Percentiles rank a stretch among this genome's conserved stretches.
These are phyloP conservation scores for Icerya purchasi DNA, from an alignment of 2,888 invertebrate species.

Conservation along the genomic window DNA sequence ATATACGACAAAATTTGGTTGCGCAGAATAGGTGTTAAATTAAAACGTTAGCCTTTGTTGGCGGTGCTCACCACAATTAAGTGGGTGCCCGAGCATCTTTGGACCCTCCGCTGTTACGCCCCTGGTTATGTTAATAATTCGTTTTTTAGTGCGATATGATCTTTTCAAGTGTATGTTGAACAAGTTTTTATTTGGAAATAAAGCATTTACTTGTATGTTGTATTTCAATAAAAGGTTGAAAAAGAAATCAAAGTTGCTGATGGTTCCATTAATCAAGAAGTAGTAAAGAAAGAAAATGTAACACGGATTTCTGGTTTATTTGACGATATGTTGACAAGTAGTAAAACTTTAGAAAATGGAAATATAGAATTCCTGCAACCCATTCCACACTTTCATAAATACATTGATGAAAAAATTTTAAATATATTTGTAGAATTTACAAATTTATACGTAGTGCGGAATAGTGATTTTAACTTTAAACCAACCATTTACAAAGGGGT, in stretches of 20 bases:
- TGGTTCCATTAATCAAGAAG: background rate
- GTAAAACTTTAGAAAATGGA: background rate
- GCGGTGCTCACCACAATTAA: too few species aligned
- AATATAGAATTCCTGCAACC: background rate
- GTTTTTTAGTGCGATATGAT: too few species aligned
- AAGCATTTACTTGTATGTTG: too few species aligned
- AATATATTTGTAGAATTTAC: background rate
- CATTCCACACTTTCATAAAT: background rate
- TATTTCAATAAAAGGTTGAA: background rate
- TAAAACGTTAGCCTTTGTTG: too few species aligned
- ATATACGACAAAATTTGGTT: too few species aligned
- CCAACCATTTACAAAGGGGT: background rate
- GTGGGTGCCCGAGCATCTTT: too few species aligned
- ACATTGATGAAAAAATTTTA: background rate
- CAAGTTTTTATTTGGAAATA: too few species aligned
- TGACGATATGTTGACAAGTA: background rate
- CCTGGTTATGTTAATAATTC: too few species aligned
- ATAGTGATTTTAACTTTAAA: background rate
- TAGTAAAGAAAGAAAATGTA: background rate
- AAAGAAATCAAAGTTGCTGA: background rate
- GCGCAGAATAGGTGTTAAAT: too few species aligned
- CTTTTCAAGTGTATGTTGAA: too few species aligned
- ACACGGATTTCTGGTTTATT: background rate
- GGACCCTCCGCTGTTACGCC: too few species aligned
- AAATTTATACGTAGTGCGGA: background rate